phyloP scores from a whole-genome alignment of 2,797 vertebrate species.

The Gallirallus australis region DNA sequence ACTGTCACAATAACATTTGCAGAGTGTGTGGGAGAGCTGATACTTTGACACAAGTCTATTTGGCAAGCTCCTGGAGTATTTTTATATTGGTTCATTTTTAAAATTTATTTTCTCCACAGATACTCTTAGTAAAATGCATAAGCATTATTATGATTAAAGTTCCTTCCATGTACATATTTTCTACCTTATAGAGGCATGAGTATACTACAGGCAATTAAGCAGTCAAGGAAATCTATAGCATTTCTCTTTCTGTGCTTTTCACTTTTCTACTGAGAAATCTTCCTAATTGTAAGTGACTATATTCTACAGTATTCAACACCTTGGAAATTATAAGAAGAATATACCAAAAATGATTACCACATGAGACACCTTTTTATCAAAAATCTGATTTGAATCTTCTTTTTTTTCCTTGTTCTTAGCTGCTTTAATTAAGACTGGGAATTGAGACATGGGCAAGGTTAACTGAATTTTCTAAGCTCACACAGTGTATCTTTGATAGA shows the following conservation, averaged over 20 bases:
- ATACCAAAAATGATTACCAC: neutral
- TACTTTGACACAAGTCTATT: fast-evolving
- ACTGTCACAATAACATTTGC: neutral
- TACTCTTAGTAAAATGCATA: neutral
- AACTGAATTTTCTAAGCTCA: neutral
- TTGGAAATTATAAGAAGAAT: neutral
- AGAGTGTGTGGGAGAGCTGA: neutral
- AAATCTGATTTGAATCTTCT: neutral
- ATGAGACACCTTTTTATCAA: neutral
- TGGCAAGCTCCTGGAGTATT: neutral
- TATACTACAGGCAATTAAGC: neutral
- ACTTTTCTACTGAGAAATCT: neutral
- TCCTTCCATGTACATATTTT: neutral
- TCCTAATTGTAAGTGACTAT: neutral
- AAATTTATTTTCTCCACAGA: neutral
- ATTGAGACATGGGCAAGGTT: neutral
- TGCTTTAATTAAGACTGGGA: slow-evolving; percentile 39
- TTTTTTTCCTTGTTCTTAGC: neutral
- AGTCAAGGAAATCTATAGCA: neutral
- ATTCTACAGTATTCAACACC: neutral
- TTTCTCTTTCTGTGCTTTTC: neutral
- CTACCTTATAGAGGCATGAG: neutral
- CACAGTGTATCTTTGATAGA: neutral
- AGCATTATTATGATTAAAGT: neutral
- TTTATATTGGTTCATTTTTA: neutral